phyloP scores from a whole-genome alignment of 2,888 invertebrate species.

The Phaedon cochleariae region DNA sequence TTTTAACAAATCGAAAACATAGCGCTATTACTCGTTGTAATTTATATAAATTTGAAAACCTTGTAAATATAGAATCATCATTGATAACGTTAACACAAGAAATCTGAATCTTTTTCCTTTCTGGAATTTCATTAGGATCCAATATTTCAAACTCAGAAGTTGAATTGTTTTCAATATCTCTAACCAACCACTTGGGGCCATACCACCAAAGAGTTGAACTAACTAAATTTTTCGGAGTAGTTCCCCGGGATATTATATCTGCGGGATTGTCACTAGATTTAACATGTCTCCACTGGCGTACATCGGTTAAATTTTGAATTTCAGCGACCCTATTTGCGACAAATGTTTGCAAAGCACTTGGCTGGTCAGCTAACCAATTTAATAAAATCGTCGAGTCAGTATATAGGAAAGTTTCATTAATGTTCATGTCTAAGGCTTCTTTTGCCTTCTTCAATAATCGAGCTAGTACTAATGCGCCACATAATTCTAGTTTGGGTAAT shows the following conservation, averaged over 20 bases:
- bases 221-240: background rate
- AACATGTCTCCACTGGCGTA: constrained; percentile 16
- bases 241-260: constrained; percentile 1
- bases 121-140: no score
- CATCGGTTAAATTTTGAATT: constrained; percentile 9
- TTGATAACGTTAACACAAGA: no score
- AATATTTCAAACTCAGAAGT: no score
- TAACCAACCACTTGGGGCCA: background rate
- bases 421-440: constrained; percentile 4
- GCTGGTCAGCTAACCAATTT: constrained; percentile 13
- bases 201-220: background rate
- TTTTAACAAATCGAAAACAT: background rate
- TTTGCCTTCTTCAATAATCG: background rate
- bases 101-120: no score
- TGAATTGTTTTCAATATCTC: no score
- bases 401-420: background rate
- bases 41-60: constrained; percentile 1
- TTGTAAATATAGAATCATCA: background rate
- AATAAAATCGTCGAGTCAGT: constrained; percentile 19
- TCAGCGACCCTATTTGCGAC: constrained; percentile 18
- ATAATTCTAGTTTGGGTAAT: no score
- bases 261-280: constrained; percentile 11
- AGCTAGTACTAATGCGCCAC: no score
- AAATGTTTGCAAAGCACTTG: constrained; percentile 15
- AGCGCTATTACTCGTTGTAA: background rate